Evolutionary conservation across 2,113 vertebrate genomes (phyloP), one percentile per base, ranked within the genome.

Genomic region (Isichthys henryi): DNA sequence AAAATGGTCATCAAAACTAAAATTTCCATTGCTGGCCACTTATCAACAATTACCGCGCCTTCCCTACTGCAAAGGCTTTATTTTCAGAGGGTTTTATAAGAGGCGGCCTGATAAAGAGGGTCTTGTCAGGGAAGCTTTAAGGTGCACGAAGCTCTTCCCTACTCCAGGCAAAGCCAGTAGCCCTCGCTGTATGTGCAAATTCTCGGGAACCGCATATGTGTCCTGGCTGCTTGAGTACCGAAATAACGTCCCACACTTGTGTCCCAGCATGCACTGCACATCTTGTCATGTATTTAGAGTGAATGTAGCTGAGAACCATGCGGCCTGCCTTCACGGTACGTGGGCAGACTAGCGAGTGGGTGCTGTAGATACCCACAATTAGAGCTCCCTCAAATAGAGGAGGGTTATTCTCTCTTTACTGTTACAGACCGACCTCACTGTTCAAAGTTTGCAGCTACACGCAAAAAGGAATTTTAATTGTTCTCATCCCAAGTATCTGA

Each of bases 11-110:
- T 92, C 91, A 91, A 56, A 74, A 90, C 91, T 91, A 92, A 92
- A 91, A 94, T 52, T 91, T 91, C 89, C 90, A 93, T 95, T 93
- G 92, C 91, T 66, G 70, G 87, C 91, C 88, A 27, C 48, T 70
- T 92, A 90, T 93, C 89, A 91, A 58, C 90, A 91, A 93, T 91
- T 92, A 89, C 90, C 77, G 27, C 86, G 88, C 88, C 53, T 58
- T 17, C 27, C 48, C 80, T 56, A 15, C 21, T 66, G 46, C 13
- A 27, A 1, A 86, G n/a, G 49, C 27, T 23, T 86, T 35, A 50
- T 21, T 86, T 23, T 86, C 13, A 53, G 53, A 86, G 84, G 84
- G 80, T 5, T 70, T 31, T 70, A 70, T 13, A 70, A 31, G 62
- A 66, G 62, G 62, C 13, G 10, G n/a, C 31, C 46, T 86, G 84